Percentiles rank a stretch among this genome's conserved stretches.
These are phyloP conservation scores for Limnephilus auricula DNA, from an alignment of 2,888 invertebrate genomes.

Conservation along the genomic window DNA sequence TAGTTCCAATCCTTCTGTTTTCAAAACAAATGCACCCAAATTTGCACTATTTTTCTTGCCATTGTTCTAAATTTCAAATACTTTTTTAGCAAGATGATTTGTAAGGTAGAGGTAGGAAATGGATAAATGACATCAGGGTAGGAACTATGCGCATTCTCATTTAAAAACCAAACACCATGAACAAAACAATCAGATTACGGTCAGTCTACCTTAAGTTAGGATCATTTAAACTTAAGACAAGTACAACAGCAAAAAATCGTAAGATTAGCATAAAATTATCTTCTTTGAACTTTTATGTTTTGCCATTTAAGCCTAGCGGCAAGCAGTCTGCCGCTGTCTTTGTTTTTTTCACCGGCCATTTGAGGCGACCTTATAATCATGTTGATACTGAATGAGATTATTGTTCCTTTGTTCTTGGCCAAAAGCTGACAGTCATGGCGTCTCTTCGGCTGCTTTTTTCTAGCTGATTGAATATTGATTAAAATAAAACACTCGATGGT, in stretches of 20 bases:
- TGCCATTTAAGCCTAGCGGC: conserved; percentile 24
- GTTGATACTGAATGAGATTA: conserved; percentile 27
- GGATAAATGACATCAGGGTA: too few relatives aligned
- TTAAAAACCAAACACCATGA: too few relatives aligned
- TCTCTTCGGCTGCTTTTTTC: conserved; percentile 9
- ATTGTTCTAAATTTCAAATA: too few relatives aligned
- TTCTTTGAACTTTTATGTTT: not conserved
- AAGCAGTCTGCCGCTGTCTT: conserved; percentile 31
- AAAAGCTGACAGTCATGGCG: conserved; percentile 26
- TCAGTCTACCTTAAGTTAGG: not conserved
- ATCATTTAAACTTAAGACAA: not conserved
- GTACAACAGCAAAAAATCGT: not conserved
- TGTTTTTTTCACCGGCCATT: conserved; percentile 2
- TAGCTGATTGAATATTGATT: not conserved
- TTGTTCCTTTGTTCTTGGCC: conserved; percentile 20
- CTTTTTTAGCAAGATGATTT: too few relatives aligned
- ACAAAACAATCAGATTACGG: not conserved
- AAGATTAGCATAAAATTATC: not conserved
- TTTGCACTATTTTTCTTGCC: too few relatives aligned
- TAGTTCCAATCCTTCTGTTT: too few relatives aligned
- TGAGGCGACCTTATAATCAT: conserved; percentile 7
- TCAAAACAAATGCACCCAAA: too few relatives aligned
- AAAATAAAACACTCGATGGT: not conserved
- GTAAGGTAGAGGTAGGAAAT: too few relatives aligned
- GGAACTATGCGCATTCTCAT: too few relatives aligned